Base-by-base conservation (phyloP, 2,113 vertebrate genomes). In the Desmodus rotundus region DNA sequence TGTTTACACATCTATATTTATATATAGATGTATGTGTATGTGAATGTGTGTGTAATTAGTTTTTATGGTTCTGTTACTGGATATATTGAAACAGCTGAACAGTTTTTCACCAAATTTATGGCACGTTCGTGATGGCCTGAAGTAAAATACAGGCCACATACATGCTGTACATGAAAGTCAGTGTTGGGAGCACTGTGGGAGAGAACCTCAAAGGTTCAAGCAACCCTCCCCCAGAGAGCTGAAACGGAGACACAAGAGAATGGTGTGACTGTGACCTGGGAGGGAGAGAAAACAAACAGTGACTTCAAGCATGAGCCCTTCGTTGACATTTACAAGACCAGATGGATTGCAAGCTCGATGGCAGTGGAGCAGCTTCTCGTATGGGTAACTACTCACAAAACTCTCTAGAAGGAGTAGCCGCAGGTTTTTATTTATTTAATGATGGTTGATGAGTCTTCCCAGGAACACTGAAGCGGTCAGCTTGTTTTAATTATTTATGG, bases 371-470 rank as follows among this genome's bases (percentile, higher is more conserved):
- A 93, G 17, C 61, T 81, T 47, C 63, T 52, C 28, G 3, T 31
- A 26, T 24, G 26, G 26, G n/a, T 77, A 45, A 89, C 70, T 68
- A 41, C 56, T 77, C 19, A 61, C 38, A 76, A 85, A 70, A 43
- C 63, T 33, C 47, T 72, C 58, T 63, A 63, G 47, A 88, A 43
- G 36, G 41, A 89, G 63, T 45, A 80, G 36, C 65, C 84, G 31
- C 38, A 50, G 38, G 47, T 61, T 91, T 93, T 77, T 58, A 88
- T 93, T 82, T 91, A 73, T 87, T 92, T 87, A 87, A 28, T 52
- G 50, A n/a, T 95, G 33, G 47, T 76, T 73, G 36, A 33, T 77
- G 54, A 72, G 58, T 94, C 24, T 94, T 56, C 78, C 24, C 5
- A 50, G 31, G 26, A 63, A 89, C 20, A 78, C 15, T 13, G 38